Percentiles rank a stretch among this genome's conserved stretches.
These are phyloP conservation scores for Pinna nobilis DNA, from an alignment of 1,140 invertebrate genomes.

Conservation along the genomic window DNA sequence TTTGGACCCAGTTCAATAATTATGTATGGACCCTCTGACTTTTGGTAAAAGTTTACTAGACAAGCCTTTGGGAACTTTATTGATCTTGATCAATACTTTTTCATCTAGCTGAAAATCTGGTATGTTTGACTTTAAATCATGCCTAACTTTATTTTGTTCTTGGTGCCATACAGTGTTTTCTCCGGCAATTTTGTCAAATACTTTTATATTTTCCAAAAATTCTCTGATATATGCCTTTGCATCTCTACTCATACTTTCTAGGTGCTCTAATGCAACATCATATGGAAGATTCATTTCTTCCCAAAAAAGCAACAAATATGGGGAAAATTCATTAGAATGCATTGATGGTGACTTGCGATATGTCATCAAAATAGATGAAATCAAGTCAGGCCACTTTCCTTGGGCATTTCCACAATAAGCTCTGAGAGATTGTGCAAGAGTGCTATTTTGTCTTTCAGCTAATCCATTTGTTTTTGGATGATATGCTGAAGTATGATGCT, in stretches of 20 bases:
- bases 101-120: slow-evolving; percentile 15
- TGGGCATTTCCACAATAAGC: slow-evolving; percentile 17
- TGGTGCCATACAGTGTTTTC: slow-evolving; percentile 5
- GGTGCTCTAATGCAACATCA: slow-evolving; percentile 35
- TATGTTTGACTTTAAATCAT: slow-evolving; percentile 20
- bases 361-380: slow-evolving; percentile 38
- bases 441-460: slow-evolving; percentile 20
- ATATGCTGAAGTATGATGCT: slow-evolving; percentile 21
- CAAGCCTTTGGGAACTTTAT: slow-evolving; percentile 27
- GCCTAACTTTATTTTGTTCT: slow-evolving; percentile 2
- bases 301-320: slow-evolving; percentile 35
- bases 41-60: slow-evolving; percentile 34
- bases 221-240: slow-evolving; percentile 27
- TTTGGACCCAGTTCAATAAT: slow-evolving; percentile 34
- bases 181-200: slow-evolving; percentile 32
- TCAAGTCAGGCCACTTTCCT: slow-evolving; percentile 28
- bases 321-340: slow-evolving; percentile 35
- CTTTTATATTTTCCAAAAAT: slow-evolving; percentile 18
- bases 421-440: slow-evolving; percentile 15
- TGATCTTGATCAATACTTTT: slow-evolving; percentile 5
- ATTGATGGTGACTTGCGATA: slow-evolving; percentile 29
- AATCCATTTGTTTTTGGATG: slow-evolving; percentile 26
- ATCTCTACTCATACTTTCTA: slow-evolving; percentile 20
- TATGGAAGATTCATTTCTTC: slow-evolving; percentile 36
- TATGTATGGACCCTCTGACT: slow-evolving; percentile 30